phyloP scores from a whole-genome alignment of 30 jellyfish, hydroid and myxozoan genomes.

The Phacellophora camtschatica region DNA sequence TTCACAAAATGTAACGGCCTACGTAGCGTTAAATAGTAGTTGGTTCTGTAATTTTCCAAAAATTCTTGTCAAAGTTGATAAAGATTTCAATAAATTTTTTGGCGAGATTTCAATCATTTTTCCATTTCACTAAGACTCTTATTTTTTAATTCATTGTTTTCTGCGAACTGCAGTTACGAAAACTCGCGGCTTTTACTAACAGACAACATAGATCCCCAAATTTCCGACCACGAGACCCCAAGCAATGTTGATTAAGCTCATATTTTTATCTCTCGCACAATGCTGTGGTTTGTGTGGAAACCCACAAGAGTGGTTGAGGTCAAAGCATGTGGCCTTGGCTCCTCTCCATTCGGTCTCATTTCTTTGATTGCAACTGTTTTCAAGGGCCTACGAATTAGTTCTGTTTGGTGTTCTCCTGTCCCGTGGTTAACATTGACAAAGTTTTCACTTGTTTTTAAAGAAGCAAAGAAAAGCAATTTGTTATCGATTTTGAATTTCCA shows the following conservation, averaged over 20 bases:
- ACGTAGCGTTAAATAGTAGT: too few relatives aligned
- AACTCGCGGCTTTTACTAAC: slow-evolving; percentile 43
- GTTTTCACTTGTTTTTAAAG: background rate
- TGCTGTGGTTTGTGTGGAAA: slow-evolving; percentile 61
- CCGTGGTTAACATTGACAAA: too few relatives aligned
- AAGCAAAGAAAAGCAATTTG: too few relatives aligned
- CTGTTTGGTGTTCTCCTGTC: too few relatives aligned
- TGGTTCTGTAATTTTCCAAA: too few relatives aligned
- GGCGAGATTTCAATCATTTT: background rate
- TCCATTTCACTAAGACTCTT: background rate
- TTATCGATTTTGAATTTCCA: too few relatives aligned
- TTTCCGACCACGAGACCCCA: slow-evolving; percentile 59
- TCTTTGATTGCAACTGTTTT: background rate
- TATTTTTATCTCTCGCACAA: slow-evolving; percentile 29
- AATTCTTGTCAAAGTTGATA: too few relatives aligned
- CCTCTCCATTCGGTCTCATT: background rate
- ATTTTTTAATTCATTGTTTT: background rate
- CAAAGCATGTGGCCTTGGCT: slow-evolving; percentile 51
- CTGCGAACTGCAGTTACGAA: background rate
- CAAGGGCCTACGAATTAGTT: too few relatives aligned
- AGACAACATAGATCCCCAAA: slow-evolving; percentile 24
- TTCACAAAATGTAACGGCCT: too few relatives aligned
- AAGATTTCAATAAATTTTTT: too few relatives aligned
- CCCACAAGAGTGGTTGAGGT: slow-evolving; percentile 67
- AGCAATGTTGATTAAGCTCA: slow-evolving; percentile 21